Conservation (phyloP, 2,113 vertebrate species). For the Cinclus mexicanus region DNA sequence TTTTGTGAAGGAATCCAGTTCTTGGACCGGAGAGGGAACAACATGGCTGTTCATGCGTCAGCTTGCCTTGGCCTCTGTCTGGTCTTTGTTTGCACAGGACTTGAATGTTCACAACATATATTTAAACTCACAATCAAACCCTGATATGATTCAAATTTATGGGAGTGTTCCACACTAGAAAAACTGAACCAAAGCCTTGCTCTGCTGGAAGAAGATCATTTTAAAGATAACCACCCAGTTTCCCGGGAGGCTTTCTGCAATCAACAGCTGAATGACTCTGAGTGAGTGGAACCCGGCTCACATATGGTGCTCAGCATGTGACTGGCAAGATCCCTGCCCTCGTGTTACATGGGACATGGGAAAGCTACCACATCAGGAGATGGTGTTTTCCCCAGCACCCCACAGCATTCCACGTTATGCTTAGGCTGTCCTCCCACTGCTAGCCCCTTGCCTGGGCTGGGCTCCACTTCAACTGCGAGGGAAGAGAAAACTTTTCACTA, state of each 20-base stretch:
- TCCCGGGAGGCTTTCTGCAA: not conserved
- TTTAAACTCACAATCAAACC: slow-evolving; percentile 8
- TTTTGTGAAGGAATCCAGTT: slow-evolving; percentile 29
- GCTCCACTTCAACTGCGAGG: not conserved
- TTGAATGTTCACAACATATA: not conserved
- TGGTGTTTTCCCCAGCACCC: not conserved
- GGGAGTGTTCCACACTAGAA: not conserved
- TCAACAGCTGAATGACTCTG: not conserved
- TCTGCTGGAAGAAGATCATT: not conserved
- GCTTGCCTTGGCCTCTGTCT: not conserved
- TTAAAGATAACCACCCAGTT: not conserved
- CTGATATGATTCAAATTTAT: slow-evolving; percentile 8
- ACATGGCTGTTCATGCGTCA: not conserved
- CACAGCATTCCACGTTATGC: not conserved
- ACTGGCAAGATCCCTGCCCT: not conserved
- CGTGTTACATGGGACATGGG: not conserved
- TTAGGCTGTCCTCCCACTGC: not conserved
- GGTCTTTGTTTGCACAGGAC: slow-evolving; percentile 7
- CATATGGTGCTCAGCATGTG: not conserved
- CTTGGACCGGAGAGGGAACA: not conserved
- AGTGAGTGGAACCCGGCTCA: not conserved
- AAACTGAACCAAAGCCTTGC: not conserved
- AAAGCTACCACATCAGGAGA: not conserved
- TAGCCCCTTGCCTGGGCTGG: not conserved
- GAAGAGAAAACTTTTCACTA: not conserved